Evolutionary conservation across 2,888 invertebrate species (phyloP).

Genomic region (Pristionchus maxplancki): DNA sequence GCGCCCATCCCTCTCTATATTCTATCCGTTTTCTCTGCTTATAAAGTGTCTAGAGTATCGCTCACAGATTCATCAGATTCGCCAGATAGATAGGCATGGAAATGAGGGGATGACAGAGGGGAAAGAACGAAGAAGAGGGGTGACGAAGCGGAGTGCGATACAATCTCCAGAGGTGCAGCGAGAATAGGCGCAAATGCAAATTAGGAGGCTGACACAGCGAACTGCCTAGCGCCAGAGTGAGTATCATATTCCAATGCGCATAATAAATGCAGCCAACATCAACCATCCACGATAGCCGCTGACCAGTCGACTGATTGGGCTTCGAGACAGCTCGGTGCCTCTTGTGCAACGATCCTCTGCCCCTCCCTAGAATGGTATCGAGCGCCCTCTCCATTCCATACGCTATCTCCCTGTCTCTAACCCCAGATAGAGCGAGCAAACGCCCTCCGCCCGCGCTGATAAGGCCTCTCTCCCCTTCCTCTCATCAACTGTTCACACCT

Average conservation of each 20-base stretch:
- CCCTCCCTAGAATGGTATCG: background rate
- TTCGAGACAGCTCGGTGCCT: constrained; percentile 11
- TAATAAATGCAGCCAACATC: background rate
- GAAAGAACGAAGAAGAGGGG: background rate
- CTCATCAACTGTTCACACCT: constrained; percentile 34
- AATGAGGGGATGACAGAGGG: background rate
- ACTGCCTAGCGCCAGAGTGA: background rate
- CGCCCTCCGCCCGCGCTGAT: constrained; percentile 5
- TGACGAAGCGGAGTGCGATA: background rate
- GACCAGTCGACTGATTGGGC: background rate
- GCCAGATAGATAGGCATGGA: background rate
- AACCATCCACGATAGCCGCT: background rate
- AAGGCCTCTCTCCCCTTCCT: constrained; percentile 3
- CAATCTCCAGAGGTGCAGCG: background rate
- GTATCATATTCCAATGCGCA: background rate
- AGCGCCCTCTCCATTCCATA: background rate
- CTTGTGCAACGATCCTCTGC: constrained; percentile 15
- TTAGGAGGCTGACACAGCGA: background rate
- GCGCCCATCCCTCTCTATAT: background rate
- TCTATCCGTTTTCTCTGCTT: background rate
- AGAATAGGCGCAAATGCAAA: background rate
- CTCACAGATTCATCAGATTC: constrained; percentile 2
- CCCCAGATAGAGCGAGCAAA: too few species aligned
- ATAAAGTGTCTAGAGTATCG: background rate
- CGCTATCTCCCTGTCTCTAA: background rate